Base-by-base conservation (phyloP, 2,888 invertebrate species). In the Podabrus alpinus region DNA sequence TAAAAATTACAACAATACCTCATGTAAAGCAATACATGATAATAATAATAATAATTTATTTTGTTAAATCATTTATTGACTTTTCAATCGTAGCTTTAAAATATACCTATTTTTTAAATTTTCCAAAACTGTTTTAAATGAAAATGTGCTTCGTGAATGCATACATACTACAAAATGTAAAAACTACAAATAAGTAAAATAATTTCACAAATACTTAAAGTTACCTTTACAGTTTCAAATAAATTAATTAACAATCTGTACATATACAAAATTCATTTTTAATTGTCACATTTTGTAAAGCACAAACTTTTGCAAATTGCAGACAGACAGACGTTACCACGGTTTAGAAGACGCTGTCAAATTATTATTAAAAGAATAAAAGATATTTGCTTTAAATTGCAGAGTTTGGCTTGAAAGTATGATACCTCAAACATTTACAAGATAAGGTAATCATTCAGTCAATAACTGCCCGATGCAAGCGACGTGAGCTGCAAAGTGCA, bases 31-130 rank as follows among this genome's bases (percentile, higher is more conserved):
- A 25, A 25, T 25, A 25, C 25, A 25, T 25, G 11, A 11, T 25
- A 25, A 45, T n/a, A 29, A 29, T 29, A 45, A 45, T 45, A 45
- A 45, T 45, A 45, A 45, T 45, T 45, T 45, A n/a, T 45, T 74
- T 74, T 68, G 24, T 70, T 59, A 74, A 73, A 72, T 76, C 71
- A 78, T 82, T 82, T 82, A 82, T 82, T 82, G 82, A 82, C 82
- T 82, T 81, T 79, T 80, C 79, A 80, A 82, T 79, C 73, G 76
- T 81, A 81, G 80, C 78, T 79, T 78, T 81, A 81, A 81, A 81
- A 80, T 79, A 80, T 80, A 78, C 79, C 75, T 76, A 78, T 81
- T 45, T 45, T 45, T 81, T 72, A 76, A 80, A 80, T 78, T 78
- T 79, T 78, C 78, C 76, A 78, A 79, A 80, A 76, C 76, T 74